phyloP scores from a whole-genome alignment of 2,888 invertebrate species.

The Lepidocyrtinus sp. region DNA sequence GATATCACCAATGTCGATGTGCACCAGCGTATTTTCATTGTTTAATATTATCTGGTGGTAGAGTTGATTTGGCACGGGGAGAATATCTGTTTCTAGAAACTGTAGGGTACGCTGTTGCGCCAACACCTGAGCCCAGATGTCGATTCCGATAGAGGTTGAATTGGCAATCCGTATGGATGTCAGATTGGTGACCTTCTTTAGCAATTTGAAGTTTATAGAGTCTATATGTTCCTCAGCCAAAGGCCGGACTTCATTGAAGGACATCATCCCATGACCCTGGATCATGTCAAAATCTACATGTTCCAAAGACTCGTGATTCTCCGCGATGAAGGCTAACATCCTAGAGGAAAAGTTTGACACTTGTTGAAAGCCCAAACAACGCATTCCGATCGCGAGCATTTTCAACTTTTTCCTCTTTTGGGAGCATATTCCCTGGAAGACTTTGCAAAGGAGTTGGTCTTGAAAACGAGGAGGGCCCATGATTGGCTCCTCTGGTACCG shows the following conservation, averaged over 20 bases:
- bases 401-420: conserved; percentile 34
- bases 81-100: conserved; percentile 63
- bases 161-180: conserved; percentile 55
- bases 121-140: conserved; percentile 58
- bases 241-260: conserved; percentile 50
- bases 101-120: conserved; percentile 49
- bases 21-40: conserved; percentile 52
- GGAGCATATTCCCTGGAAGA: neutral
- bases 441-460: conserved; percentile 39
- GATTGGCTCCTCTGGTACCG: conserved; percentile 32
- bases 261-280: conserved; percentile 64
- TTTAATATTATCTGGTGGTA: conserved; percentile 53
- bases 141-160: conserved; percentile 62
- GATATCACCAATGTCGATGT: conserved; percentile 65
- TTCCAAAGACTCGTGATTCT: conserved; percentile 39
- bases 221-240: conserved; percentile 51
- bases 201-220: conserved; percentile 38
- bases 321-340: conserved; percentile 45
- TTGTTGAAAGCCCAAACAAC: conserved; percentile 55
- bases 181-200: conserved; percentile 46
- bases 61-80: conserved; percentile 57
- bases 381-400: conserved; percentile 27
- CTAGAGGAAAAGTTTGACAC: conserved; percentile 54
- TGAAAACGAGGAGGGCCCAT: conserved; percentile 36
- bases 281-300: conserved; percentile 62